A percentile compares a stretch with the other conserved stretches of the same genome.
phyloP scores from a whole-genome alignment of 2,888 invertebrate species.

The Leucophenga montana region DNA sequence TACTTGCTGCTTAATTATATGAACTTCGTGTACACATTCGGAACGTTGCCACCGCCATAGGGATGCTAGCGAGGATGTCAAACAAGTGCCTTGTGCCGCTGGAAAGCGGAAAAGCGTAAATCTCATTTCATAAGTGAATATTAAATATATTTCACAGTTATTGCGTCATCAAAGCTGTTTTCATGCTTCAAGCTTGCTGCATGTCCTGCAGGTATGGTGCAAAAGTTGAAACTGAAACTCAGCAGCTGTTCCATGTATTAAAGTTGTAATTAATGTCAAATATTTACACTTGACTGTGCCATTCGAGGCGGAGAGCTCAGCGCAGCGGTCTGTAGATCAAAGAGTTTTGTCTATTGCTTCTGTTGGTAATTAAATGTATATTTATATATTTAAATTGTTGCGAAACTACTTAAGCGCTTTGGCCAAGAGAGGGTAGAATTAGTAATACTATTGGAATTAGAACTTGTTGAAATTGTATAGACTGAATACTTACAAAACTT shows the following conservation, averaged over 20 bases:
- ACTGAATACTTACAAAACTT: too few relatives aligned
- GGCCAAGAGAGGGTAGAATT: too few relatives aligned
- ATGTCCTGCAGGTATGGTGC: conserved; percentile 9
- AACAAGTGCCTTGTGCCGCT: background rate
- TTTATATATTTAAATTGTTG: conserved; percentile 65
- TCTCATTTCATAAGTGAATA: conserved; percentile 59
- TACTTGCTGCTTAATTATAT: conserved; percentile 16
- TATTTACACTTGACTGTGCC: conserved; percentile 53
- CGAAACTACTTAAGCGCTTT: conserved; percentile 54
- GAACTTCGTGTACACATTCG: background rate
- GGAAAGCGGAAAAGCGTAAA: conserved; percentile 14
- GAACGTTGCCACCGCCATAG: background rate
- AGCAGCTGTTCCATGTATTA: conserved; percentile 40
- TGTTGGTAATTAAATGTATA: conserved; percentile 62
- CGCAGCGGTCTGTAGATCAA: background rate
- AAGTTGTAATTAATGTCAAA: conserved; percentile 65
- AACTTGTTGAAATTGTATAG: too few relatives aligned
- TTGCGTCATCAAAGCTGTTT: conserved; percentile 45
- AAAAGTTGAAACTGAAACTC: background rate
- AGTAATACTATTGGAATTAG: too few relatives aligned
- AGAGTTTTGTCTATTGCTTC: background rate
- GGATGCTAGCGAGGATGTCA: background rate
- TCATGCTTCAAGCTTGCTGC: too few relatives aligned
- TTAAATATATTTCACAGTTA: conserved; percentile 64
- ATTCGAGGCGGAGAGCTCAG: background rate